Evolutionary conservation across 2,113 vertebrate species (phyloP), one percentile per base, ranked within the genome.

Genomic region (Etheostoma spectabile): DNA sequence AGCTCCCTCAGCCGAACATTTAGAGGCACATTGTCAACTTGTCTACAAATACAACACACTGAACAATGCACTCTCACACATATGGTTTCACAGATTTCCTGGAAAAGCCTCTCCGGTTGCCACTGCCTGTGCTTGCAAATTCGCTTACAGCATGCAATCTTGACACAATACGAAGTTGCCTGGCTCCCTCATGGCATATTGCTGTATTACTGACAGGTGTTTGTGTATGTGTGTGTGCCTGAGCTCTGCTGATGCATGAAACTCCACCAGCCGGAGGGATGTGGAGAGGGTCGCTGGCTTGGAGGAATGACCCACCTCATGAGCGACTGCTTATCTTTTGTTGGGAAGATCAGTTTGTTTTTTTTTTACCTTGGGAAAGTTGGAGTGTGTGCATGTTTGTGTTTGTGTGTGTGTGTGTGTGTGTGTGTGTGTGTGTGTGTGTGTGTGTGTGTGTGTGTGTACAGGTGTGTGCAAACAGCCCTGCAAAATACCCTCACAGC

Each of bases 301-400:
- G 6, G 21, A 89, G 88, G 85, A 88, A 85, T 38, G 82, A 87
- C 88, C 87, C 80, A 89, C 85, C 91, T 91, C 82, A 74, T 85
- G 83, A 88, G 84, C 60, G 75, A 86, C 87, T 83, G 86, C 78
- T 91, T 91, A 91, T 90, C 89, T 91, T 72, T 88, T 79, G 65
- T 76, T 85, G 86, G 74, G 64, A 77, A 89, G 86, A 91, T 85
- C 46, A 86, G 86, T 91, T 91, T 69, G 77, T 93, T 92, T 93
- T 89, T 93, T 91, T 93, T 91, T 93, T 92, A 93, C 93, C 92
- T 94, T 94, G 92, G 85, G 62, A 91, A 88, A 89, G 83, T 81
- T 62, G 27, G 74, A 3, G 51, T 45, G 53, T 66, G 55, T 72
- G 74, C 27, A 27, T 60, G 49, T 33, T 35, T 14, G 63, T 66